Evolutionary conservation across 2,797 vertebrate genomes (phyloP), one percentile per base, ranked within the genome.

Genomic region (Danio kyathit): DNA sequence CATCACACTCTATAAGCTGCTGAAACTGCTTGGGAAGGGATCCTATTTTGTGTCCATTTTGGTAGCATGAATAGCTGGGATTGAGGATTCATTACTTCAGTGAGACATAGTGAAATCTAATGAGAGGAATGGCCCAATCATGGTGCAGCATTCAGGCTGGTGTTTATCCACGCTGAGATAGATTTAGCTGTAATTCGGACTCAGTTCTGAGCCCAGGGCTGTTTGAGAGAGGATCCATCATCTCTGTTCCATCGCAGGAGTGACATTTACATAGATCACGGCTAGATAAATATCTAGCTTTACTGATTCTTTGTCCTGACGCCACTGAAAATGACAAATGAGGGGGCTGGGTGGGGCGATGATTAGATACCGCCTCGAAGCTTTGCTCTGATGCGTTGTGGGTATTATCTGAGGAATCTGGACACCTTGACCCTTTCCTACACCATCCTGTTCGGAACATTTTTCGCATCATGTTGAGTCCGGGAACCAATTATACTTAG

Each of bases 241-340:
- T 82, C 75, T 85, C 83, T 40, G 49, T 79, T 44, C 76, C 19
- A 59, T 76, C 16, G 44, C n/a, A 2, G 44, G 13, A 74, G 72
- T 74, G 81, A 85, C 83, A 69, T 77, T 67, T 77, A 79, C 63
- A 81, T 80, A 80, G 72, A 85, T 87, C 82, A 83, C 72, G 5
- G 60, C 74, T 52, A 76, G 80, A 84, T 83, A 79, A 78, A 67
- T 51, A 78, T 82, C 82, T 84, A 75, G 67, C 79, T 52, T 64
- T 46, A 38, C 56, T 9, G 72, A 59, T 65, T 71, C 57, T 74
- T 63, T 76, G 63, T 82, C 83, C 59, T 29, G 41, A 65, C 49
- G 12, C 52, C 8, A 7, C 52, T 76, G 64, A n/a, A 82, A 74
- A 74, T 74, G 78, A 80, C 60, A 57, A 80, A 65, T 49, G 78